Base-by-base conservation (phyloP, 2,113 vertebrate genomes). In the Salvelinus fontinalis region DNA sequence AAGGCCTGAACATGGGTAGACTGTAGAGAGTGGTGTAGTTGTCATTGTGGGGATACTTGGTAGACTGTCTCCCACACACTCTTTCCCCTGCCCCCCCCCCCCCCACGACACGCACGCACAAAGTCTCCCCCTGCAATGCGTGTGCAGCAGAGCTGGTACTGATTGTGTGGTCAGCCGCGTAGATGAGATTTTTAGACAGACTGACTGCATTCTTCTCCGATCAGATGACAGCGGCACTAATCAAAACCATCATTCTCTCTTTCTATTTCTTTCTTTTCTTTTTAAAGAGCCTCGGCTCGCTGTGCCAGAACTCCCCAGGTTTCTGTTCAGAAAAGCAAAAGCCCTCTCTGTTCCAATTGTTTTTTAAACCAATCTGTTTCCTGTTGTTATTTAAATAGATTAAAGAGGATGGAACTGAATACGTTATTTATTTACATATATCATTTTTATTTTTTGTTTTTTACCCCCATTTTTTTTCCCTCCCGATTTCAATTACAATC, bases 151-250 rank as follows among this genome's bases (percentile, higher is more conserved):
- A 88, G 87, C 73, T 83, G 72, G 34, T 1, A 22, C 71, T 77
- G 84, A 80, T 86, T 85, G 39, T 44, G 39, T 72, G 48, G 85
- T 83, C 75, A 18, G 51, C 51, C 4, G 39, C 39, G 8, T 39
- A 39, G 39, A 39, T 44, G 9, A 81, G 76, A 84, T 34, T 80
- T 18, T 80, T 44, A 44, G 39, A 44, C 39, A 70, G 76, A 82
- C 71, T 39, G 73, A 68, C 84, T 80, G 74, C 77, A 88, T 87
- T 87, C 78, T 86, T 83, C 68, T 82, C 77, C 72, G 85, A 89
- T 90, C 85, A 84, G 84, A 91, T 90, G 90, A 90, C 74, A 44
- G 9, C 20, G 66, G 68, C 77, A 13, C 78, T 88, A 88, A 91
- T 92, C 82, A 86, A 84, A 92, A 88, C 78, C 87, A 84, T 66